Percentiles rank a stretch among this genome's conserved stretches.
Conservation (phyloP, 2,888 invertebrate species). For the Dolichopus griseipennis region DNA sequence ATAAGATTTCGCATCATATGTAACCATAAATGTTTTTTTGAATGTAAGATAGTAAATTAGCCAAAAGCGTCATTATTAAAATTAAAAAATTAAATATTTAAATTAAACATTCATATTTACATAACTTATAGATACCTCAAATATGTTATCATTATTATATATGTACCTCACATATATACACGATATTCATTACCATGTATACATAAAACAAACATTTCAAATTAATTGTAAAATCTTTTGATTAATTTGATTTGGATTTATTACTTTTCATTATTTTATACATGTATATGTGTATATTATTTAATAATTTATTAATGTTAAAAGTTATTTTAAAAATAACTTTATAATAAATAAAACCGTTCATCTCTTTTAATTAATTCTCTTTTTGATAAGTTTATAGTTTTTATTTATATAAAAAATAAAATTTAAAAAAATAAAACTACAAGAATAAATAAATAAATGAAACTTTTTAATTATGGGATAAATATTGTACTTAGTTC, state of each 20-base stretch:
- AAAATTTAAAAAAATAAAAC: too few species aligned
- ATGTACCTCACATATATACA: neutral
- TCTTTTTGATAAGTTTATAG: too few species aligned
- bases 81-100: slow-evolving; percentile 6
- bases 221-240: neutral
- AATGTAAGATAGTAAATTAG: neutral
- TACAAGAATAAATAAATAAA: too few species aligned
- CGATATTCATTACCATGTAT: neutral
- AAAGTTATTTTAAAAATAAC: neutral
- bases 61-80: slow-evolving; percentile 4
- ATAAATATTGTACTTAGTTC: too few species aligned
- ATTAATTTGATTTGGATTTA: neutral
- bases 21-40: too few species aligned
- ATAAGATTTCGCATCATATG: too few species aligned
- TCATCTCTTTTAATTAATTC: too few species aligned
- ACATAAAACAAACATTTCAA: too few species aligned
- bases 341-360: too few species aligned
- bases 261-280: neutral
- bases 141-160: neutral
- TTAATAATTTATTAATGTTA: neutral
- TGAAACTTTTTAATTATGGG: too few species aligned
- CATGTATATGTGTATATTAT: neutral
- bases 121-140: neutral
- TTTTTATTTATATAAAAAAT: too few species aligned
- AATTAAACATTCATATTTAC: neutral